Evolutionary conservation across 2,888 invertebrate species (phyloP), one percentile per base, ranked within the genome.

Genomic region (Ellobium chinense): DNA sequence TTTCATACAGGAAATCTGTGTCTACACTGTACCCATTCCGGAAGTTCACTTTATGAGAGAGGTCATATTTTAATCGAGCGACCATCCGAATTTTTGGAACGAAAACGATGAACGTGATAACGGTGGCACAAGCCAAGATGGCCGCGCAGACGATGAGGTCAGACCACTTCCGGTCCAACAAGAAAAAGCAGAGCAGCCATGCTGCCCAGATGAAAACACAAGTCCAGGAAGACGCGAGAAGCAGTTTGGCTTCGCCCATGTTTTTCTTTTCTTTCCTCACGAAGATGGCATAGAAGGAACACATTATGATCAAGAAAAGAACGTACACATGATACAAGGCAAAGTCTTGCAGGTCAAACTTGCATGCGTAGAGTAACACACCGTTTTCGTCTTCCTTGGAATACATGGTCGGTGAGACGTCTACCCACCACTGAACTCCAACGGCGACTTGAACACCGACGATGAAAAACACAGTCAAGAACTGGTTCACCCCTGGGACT

Each of bases 101-200:
- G 93, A 98, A 98, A 96, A 98, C 97, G 77, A 97, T 96, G 86
- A 97, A 95, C 93, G 98, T 97, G 77, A 97, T 96, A 58, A 97
- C 95, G 12, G 96, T 95, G 84, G 97, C 96, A 24, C 97, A 97
- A 76, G 96, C 95, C 60, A 97, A 95, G 87, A 98, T 94, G 0
- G 98, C 98, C 87, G 97, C 96, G 46, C 97, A 97, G 78, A 97
- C 94, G 93, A 97, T 97, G 18, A 97, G 88, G 58, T 92, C 92
- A 36, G 88, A 82, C 75, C 86, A 88, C 34, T 85, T 84, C 7
- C 84, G 66, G 39, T 89, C 86, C 78, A 91, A 87, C 18, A 90
- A 83, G 29, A 91, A 83, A 18, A 90, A 79, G 60, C 97, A 97
- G 82, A 96, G 96, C 85, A 97, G 82, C 87, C 91, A 89, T 5